Base-by-base conservation (phyloP, 2,888 invertebrate genomes). In the Linyphia triangularis region DNA sequence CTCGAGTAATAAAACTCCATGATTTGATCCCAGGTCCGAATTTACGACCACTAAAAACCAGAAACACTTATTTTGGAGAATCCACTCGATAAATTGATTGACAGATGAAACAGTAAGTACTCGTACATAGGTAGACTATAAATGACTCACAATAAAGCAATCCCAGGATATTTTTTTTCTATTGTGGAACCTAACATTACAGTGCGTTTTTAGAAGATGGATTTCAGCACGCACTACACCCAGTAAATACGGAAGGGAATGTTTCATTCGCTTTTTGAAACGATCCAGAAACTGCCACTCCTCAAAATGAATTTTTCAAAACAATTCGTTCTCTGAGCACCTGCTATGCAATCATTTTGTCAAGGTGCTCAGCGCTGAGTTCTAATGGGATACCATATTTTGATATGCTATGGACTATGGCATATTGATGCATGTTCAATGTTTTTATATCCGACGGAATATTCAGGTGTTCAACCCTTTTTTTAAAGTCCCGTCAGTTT, bases 41-140 rank as follows among this genome's bases (percentile, higher is more conserved):
- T 77, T 77, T 77, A 77, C 33, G 63, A 63, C 37, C 77, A 63
- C 61, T 77, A 24, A 37, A 63, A 77, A 37, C 24, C 7, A 22
- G 61, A 77, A 63, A 77, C 37, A 24, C 61, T 16, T 16, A n/a
- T 26, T 61, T 16, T 26, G 16, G 63, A 51, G n/a, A 40, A 19
- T 77, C 22, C 40, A 77, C n/a, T 24, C 33, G 24, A 63, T 77
- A 77, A 61, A 77, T 63, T 63, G 77, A 77, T 77, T 77, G 37
- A 33, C 33, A 24, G 26, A 6, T 22, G 75, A 61, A 57, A 28
- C n/a, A 5, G 73, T 73, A 26, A 13, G 63, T 51, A 51, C 51
- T n/a, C 51, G 51, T 51, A 51, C 51, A 16, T n/a, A 51, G 33
- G 51, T 16, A 51, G 51, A n/a, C 5, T 5, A 51, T 51, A 6